phyloP scores from a whole-genome alignment of 2,888 invertebrate genomes.

The Leucoptera coffeella region DNA sequence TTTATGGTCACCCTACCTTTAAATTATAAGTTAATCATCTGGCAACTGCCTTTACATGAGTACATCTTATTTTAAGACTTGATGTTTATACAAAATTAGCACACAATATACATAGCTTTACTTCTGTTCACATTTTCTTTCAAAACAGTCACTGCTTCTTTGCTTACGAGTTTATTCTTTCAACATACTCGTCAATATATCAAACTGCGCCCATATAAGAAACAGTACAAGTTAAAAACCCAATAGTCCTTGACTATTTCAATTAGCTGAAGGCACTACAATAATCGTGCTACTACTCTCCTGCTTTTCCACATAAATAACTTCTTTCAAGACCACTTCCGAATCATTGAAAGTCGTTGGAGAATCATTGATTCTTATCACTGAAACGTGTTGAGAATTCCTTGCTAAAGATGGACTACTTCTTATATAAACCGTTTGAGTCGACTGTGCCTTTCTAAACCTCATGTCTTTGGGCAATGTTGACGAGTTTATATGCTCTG shows the following conservation, averaged over 20 bases:
- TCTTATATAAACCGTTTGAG: conserved; percentile 35
- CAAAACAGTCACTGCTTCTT: no score
- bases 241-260: conserved; percentile 10
- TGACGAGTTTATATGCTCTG: conserved; percentile 26
- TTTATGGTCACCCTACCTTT: no score
- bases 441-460: conserved; percentile 32
- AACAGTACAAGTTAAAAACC: no score
- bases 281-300: conserved; percentile 43
- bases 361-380: conserved; percentile 29
- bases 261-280: conserved; percentile 37
- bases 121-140: no score
- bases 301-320: conserved; percentile 23
- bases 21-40: no score
- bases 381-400: conserved; percentile 25
- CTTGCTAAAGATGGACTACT: conserved; percentile 20
- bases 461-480: conserved; percentile 43
- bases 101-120: no score
- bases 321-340: conserved; percentile 16
- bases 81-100: no score
- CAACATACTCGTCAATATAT: no score
- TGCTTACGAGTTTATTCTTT: no score
- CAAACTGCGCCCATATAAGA: no score
- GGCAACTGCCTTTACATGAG: no score
- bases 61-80: no score
- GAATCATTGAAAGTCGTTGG: conserved; percentile 2